Evolutionary conservation across 2,888 invertebrate genomes (phyloP), one percentile per base, ranked within the genome.

Genomic region (Petrolisthes cinctipes): DNA sequence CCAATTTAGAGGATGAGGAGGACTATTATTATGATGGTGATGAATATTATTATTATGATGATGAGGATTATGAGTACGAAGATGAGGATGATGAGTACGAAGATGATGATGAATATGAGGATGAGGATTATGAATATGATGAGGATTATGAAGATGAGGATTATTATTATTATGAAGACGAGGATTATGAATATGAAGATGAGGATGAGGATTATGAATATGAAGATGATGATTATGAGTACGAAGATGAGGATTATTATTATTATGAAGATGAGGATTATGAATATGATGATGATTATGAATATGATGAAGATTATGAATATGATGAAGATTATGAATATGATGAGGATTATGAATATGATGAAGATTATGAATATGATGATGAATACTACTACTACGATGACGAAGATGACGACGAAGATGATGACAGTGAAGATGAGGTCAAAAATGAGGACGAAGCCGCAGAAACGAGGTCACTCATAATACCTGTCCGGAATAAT

Each of bases 371-470:
- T 81, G 53, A 17, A 56, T 37, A 14, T 82, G 54, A 61, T 9
- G 61, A 57, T 54, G 51, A 80, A 4, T 3, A 11, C 11, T n/a
- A 80, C 7, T n/a, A 56, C 11, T 2, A 56, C n/a, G 51, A 57
- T 56, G 23, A 56, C 20, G 20, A 76, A 17, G 73, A 78, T 51
- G n/a, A 80, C 23, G n/a, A 80, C n/a, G n/a, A 61, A 17, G 81
- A 81, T 37, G 53, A 11, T 82, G 75, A 75, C 37, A 61, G 20
- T 82, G 9, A 68, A 20, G 53, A 61, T 20, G 11, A 56, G 53
- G 56, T 5, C 4, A n/a, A 76, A 4, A 37, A 76, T 20, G 11
- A 37, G 51, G 14, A 76, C 5, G 11, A 37, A 37, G 14, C 20
- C 11, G 20, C 5, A 0, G 5, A 37, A 37, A 37, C 37, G 37